Percentiles rank a stretch among this genome's conserved stretches.
These are phyloP conservation scores for Dufourea novaeangliae DNA, from an alignment of 1,140 invertebrate species.

Conservation along the genomic window DNA sequence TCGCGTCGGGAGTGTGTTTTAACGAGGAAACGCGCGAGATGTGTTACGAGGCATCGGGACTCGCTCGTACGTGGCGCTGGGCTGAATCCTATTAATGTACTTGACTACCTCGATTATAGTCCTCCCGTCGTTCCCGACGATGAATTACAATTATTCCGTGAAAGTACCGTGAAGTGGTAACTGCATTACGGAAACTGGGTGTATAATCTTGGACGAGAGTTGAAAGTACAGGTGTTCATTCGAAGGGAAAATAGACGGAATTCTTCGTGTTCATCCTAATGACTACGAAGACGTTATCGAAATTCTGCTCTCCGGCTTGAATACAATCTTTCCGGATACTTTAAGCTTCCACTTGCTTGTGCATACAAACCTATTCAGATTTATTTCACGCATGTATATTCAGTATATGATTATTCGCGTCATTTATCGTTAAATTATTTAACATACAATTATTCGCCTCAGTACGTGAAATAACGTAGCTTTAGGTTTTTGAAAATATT, in stretches of 20 bases:
- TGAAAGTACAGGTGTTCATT: background rate
- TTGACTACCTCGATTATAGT: constrained; percentile 36
- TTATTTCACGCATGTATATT: too few species aligned
- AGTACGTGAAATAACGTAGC: too few species aligned
- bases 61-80: background rate
- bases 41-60: background rate
- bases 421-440: too few species aligned
- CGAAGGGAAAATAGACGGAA: background rate
- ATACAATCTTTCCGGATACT: too few species aligned
- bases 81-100: constrained; percentile 34
- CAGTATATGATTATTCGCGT: too few species aligned
- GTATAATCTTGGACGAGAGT: background rate
- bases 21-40: background rate
- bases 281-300: background rate
- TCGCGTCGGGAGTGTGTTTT: constrained; percentile 2
- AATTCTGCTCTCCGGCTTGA: too few species aligned
- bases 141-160: constrained; percentile 35
- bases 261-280: background rate
- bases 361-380: too few species aligned
- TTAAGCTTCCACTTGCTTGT: too few species aligned
- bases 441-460: too few species aligned
- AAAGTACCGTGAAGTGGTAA: constrained; percentile 27
- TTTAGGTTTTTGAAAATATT: too few species aligned
- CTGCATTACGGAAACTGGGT: background rate
- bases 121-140: constrained; percentile 12